Evolutionary conservation across 2,797 vertebrate species (phyloP), one percentile per base, ranked within the genome.

Genomic region (Amblyraja radiata): DNA sequence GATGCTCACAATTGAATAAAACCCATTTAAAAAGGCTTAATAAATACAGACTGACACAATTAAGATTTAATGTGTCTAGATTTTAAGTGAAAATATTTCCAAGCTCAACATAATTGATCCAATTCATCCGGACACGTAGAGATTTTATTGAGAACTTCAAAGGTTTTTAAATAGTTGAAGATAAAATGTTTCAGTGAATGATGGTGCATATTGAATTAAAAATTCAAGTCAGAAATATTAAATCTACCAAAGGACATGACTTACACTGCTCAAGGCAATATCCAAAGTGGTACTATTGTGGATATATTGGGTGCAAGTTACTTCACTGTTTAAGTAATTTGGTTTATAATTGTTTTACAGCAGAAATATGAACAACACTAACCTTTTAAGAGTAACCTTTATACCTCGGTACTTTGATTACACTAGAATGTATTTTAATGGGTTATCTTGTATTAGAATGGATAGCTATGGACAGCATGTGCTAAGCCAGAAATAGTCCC

Each of bases 1-100:
- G 54, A 58, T 83, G 81, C 58, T 54, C 54, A 58, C 46, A 63
- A 86, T 86, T 63, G 61, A 86, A 86, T 86, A 86, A 86, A 86
- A 86, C 58, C 58, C 61, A 14, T 28, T n/a, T 86, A 61, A 86
- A n/a, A 61, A 13, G 54, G 81, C 58, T 58, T 61, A 83, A 83
- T 83, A 83, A 83, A 58, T 83, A 83, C 54, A 28, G 81, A 84
- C 9, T n/a, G 81, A 11, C 10, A 61, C 28, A 61, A 84, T 84
- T 28, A 84, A 58, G 46, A 58, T 83, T 83, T 84, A 84, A 84
- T 61, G 61, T 84, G 63, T 63, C 28, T 86, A 86, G 13, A 86
- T 63, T 86, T 63, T 86, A 86, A 13, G 9, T 61, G 25, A 86
- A 14, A 58, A 25, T 63, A 86, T 63, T 63, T 86, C 28, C 28